Percentiles rank a stretch among this genome's conserved stretches.
phyloP scores from a whole-genome alignment of 2,113 vertebrate genomes.

The Dryoscopus gambensis region DNA sequence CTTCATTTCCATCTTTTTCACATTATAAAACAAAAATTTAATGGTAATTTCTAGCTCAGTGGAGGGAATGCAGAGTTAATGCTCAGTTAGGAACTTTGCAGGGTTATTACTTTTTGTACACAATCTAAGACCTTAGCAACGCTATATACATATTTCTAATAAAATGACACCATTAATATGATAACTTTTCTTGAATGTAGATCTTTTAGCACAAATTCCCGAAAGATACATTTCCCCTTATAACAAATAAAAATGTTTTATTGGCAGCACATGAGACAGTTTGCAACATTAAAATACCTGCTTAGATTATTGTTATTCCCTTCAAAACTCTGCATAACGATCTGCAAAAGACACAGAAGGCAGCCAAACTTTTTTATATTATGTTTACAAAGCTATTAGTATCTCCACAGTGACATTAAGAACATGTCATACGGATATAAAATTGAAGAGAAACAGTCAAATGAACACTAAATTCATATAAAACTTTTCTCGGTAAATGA shows the following conservation, averaged over 20 bases:
- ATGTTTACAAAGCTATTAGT: background rate
- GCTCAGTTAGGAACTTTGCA: background rate
- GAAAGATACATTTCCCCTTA: background rate
- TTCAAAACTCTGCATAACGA: background rate
- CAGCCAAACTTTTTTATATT: background rate
- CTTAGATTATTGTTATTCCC: background rate
- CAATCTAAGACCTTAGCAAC: background rate
- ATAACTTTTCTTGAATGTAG: background rate
- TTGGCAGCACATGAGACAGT: background rate
- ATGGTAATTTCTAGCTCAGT: background rate
- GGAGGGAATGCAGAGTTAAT: background rate
- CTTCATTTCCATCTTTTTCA: background rate
- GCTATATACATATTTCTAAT: background rate
- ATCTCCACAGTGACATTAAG: background rate
- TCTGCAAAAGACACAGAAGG: background rate
- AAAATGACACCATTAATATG: background rate
- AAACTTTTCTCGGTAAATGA: background rate
- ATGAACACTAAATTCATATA: constrained; percentile 1
- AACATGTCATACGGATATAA: background rate
- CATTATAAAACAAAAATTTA: background rate
- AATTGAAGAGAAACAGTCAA: constrained; percentile 2
- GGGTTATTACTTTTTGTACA: background rate
- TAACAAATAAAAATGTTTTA: constrained; percentile 11
- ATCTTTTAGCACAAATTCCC: background rate
- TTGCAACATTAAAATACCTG: background rate